Conservation (phyloP, 1,140 invertebrate genomes). For the Drosophila pandora region DNA sequence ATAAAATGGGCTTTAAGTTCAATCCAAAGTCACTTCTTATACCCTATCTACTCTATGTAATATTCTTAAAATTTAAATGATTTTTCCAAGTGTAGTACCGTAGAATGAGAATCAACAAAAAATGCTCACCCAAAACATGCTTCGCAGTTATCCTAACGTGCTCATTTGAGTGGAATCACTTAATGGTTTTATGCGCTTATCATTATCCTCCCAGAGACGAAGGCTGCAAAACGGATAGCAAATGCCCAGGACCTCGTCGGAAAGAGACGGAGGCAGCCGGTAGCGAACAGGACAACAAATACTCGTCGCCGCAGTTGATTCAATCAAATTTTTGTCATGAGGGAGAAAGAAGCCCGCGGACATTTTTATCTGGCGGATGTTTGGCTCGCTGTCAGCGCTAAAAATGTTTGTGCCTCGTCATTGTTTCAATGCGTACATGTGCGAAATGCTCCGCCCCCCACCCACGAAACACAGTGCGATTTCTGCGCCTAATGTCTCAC, state of each 20-base stretch:
- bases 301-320: slow-evolving; percentile 51
- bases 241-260: slow-evolving; percentile 7
- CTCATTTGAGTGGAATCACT: slow-evolving; percentile 80
- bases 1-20: no score
- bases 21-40: no score
- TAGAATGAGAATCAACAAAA: slow-evolving; percentile 9
- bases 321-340: slow-evolving; percentile 61
- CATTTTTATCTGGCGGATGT: slow-evolving; percentile 78
- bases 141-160: slow-evolving; percentile 68
- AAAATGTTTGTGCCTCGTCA: slow-evolving; percentile 71
- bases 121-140: slow-evolving; percentile 5
- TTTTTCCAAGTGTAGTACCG: slow-evolving; percentile 15
- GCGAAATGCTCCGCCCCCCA: slow-evolving; percentile 15
- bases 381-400: slow-evolving; percentile 74
- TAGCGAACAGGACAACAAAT: slow-evolving; percentile 1
- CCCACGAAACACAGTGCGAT: slow-evolving; percentile 21
- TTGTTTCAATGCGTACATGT: slow-evolving; percentile 73
- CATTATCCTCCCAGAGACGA: slow-evolving; percentile 63
- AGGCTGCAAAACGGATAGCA: slow-evolving; percentile 35
- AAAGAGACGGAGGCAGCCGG: not conserved
- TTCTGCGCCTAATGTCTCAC: slow-evolving; percentile 62
- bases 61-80: not conserved
- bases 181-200: slow-evolving; percentile 82
- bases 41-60: not conserved
- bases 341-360: slow-evolving; percentile 19